phyloP scores from a whole-genome alignment of 2,113 vertebrate genomes.

The Synchiropus splendidus region DNA sequence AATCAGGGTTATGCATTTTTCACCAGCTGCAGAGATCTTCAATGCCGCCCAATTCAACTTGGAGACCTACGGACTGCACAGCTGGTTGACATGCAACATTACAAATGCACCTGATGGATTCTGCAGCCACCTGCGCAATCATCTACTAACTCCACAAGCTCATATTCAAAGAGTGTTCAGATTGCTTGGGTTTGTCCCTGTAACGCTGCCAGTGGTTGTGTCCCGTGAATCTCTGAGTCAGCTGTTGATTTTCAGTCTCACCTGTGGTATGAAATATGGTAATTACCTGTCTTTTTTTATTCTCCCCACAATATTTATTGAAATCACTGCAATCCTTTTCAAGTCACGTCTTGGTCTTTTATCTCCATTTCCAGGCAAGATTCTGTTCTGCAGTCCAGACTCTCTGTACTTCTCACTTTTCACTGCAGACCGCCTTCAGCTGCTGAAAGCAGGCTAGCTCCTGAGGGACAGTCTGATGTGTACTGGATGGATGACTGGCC shows the following conservation, averaged over 20 bases:
- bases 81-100: constrained; percentile 21
- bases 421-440: constrained; percentile 39
- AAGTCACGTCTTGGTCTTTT: constrained; percentile 12
- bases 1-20: constrained; percentile 44
- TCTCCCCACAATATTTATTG: too few relatives aligned
- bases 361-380: constrained; percentile 15
- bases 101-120: too few relatives aligned
- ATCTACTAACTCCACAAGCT: too few relatives aligned
- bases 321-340: background rate
- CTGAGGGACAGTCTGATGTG: constrained; percentile 43
- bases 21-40: constrained; percentile 38
- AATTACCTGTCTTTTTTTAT: too few relatives aligned
- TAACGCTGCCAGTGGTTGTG: too few relatives aligned
- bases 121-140: too few relatives aligned
- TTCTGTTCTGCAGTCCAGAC: constrained; percentile 24
- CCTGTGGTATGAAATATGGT: too few relatives aligned
- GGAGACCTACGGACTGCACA: constrained; percentile 25
- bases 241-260: too few relatives aligned
- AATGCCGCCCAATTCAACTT: constrained; percentile 29
- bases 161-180: constrained; percentile 1
- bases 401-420: constrained; percentile 26
- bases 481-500: constrained; percentile 41
- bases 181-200: too few relatives aligned
- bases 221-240: too few relatives aligned
- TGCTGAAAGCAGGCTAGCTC: constrained; percentile 59